Evolutionary conservation across 2,888 invertebrate genomes (phyloP).

Genomic region (Synanthedon myopaeformis): DNA sequence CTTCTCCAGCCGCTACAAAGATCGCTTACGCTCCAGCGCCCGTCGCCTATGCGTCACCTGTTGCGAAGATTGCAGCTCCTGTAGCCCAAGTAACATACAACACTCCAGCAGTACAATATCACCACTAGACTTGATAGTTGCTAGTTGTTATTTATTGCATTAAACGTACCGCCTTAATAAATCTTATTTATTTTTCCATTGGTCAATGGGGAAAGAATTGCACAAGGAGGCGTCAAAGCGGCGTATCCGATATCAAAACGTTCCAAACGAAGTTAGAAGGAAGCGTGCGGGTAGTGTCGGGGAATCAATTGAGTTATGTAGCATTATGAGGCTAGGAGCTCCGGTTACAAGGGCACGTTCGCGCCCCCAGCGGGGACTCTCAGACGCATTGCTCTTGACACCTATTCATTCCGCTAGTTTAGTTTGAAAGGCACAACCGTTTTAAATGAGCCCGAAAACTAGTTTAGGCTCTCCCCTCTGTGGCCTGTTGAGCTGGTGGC

Average conservation of each 20-base stretch:
- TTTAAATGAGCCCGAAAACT: slow-evolving; percentile 18
- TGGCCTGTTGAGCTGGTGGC: slow-evolving; percentile 7
- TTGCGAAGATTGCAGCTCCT: slow-evolving; percentile 8
- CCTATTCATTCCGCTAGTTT: slow-evolving; percentile 57
- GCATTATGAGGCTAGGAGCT: slow-evolving; percentile 61
- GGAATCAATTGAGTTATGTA: slow-evolving; percentile 69
- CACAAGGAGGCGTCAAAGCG: slow-evolving; percentile 56
- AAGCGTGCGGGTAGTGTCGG: slow-evolving; percentile 67
- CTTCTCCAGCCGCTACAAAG: slow-evolving; percentile 4
- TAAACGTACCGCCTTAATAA: slow-evolving; percentile 29
- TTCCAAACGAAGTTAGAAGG: slow-evolving; percentile 62
- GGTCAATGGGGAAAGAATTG: slow-evolving; percentile 42
- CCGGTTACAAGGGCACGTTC: slow-evolving; percentile 59
- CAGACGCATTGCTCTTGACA: slow-evolving; percentile 63
- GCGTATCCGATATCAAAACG: slow-evolving; percentile 69
- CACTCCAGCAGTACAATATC: slow-evolving; percentile 48
- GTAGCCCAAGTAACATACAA: slow-evolving; percentile 42
- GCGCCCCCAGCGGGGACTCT: slow-evolving; percentile 30
- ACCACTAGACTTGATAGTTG: slow-evolving; percentile 36
- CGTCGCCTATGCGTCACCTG: slow-evolving; percentile 1
- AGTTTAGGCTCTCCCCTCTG: slow-evolving; percentile 13
- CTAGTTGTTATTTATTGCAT: slow-evolving; percentile 39
- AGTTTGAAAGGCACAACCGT: slow-evolving; percentile 22
- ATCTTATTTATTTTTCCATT: slow-evolving; percentile 27
- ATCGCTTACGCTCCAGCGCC: slow-evolving; percentile 16